Conservation (phyloP, 2,888 invertebrate species). For the Drosophila picticornis region DNA sequence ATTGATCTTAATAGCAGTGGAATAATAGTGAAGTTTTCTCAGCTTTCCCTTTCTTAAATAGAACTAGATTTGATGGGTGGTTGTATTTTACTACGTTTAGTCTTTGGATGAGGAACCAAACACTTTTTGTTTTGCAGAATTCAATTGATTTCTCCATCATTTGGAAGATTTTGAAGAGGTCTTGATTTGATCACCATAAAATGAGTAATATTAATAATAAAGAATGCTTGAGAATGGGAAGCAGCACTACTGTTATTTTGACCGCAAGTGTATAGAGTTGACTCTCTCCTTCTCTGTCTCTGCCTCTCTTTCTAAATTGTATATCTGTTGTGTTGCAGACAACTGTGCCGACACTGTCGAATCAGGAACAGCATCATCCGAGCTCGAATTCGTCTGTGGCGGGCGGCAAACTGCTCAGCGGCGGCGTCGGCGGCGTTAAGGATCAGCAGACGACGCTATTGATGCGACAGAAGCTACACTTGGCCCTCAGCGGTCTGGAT, state of each 20-base stretch:
- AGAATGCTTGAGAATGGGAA: neutral
- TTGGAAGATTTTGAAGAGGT: neutral
- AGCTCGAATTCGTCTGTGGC: constrained; percentile 85
- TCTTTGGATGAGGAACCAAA: neutral
- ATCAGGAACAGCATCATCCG: constrained; percentile 84
- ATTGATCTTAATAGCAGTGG: no score
- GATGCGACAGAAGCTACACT: constrained; percentile 72
- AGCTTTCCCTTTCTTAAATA: no score
- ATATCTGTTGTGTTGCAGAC: constrained; percentile 50
- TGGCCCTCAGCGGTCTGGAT: constrained; percentile 82
- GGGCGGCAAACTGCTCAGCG: constrained; percentile 83
- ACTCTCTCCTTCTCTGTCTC: neutral
- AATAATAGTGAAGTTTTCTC: no score
- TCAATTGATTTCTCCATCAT: neutral
- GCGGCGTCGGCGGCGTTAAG: constrained; percentile 85
- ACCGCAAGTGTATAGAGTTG: neutral
- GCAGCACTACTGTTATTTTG: neutral
- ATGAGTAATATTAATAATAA: neutral
- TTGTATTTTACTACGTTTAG: neutral
- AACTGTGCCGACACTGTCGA: constrained; percentile 73
- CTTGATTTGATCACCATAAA: neutral
- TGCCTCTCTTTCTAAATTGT: neutral
- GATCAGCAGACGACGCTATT: constrained; percentile 81
- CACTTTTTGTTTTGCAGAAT: neutral
- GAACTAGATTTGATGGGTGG: no score